Evolutionary conservation across 2,888 invertebrate species (phyloP).

Genomic region (Lamellibrachia satsuma): DNA sequence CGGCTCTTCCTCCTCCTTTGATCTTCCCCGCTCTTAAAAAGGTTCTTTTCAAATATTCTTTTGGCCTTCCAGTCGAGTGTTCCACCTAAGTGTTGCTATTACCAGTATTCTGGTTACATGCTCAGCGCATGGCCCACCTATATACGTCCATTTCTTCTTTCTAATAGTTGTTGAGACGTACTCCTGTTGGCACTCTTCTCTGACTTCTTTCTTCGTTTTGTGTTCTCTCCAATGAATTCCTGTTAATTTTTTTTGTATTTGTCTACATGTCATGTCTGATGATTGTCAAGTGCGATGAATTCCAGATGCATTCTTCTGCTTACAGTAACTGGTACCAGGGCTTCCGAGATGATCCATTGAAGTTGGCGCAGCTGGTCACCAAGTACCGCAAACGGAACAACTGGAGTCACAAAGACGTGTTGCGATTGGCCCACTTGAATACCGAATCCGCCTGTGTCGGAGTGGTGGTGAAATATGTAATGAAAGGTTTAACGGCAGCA

Average conservation of each 20-base stretch:
- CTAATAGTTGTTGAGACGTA: too few relatives aligned
- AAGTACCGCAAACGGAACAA: conserved; percentile 74
- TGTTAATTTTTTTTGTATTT: background rate
- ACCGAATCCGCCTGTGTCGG: conserved; percentile 41
- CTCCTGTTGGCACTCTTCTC: too few relatives aligned
- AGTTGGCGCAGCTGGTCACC: conserved; percentile 74
- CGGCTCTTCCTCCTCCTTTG: too few relatives aligned
- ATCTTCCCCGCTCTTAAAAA: too few relatives aligned
- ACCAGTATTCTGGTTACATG: too few relatives aligned
- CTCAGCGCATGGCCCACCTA: too few relatives aligned
- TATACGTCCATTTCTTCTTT: too few relatives aligned
- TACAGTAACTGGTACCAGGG: conserved; percentile 71
- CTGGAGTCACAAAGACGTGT: conserved; percentile 78
- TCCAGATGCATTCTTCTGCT: background rate
- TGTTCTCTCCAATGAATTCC: too few relatives aligned
- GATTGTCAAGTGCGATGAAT: background rate
- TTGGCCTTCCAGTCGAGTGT: too few relatives aligned
- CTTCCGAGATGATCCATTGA: conserved; percentile 66
- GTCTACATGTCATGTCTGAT: background rate
- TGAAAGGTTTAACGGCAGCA: conserved; percentile 49
- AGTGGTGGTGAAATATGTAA: conserved; percentile 45
- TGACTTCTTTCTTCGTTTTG: too few relatives aligned
- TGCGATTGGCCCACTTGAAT: conserved; percentile 62
- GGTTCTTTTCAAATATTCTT: too few relatives aligned
- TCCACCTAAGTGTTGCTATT: too few relatives aligned